Evolutionary conservation across 37 sponge, comb jelly and placozoan species (phyloP).

Genomic region (Aplysina aerophoba): DNA sequence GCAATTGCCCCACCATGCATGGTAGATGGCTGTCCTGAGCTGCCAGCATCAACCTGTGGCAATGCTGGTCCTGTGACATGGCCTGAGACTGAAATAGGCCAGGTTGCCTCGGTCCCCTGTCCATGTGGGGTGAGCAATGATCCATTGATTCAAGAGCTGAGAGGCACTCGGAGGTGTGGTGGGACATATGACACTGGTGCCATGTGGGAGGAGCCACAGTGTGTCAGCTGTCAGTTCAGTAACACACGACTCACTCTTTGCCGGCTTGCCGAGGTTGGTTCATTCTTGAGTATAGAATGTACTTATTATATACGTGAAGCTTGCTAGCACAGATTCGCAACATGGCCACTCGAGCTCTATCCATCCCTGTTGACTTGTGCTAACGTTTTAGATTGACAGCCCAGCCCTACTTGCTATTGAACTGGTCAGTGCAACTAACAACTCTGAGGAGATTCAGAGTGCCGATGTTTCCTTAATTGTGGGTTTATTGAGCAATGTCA

Average conservation of each 20-base stretch:
- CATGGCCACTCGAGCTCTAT: too few species aligned
- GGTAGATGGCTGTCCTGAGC: constrained; percentile 32
- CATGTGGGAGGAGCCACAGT: constrained; percentile 37
- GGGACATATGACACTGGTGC: constrained; percentile 56
- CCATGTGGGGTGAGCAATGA: constrained; percentile 37
- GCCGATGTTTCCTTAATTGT: not conserved
- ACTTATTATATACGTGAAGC: too few species aligned
- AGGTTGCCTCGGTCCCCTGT: constrained; percentile 18
- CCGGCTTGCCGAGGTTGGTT: constrained; percentile 38
- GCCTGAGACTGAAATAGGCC: constrained; percentile 54
- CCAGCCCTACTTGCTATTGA: not conserved
- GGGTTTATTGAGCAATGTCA: not conserved
- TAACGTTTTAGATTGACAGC: not conserved
- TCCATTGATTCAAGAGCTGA: not conserved
- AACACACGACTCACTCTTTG: constrained; percentile 24
- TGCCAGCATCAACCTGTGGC: not conserved
- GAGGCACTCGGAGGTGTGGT: constrained; percentile 52
- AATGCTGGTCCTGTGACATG: constrained; percentile 15
- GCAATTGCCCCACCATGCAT: not conserved
- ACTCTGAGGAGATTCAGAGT: not conserved
- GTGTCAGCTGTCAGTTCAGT: constrained; percentile 40
- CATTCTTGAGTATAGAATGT: too few species aligned
- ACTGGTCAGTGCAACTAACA: not conserved
- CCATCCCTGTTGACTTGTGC: too few species aligned
- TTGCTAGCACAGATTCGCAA: too few species aligned